Evolutionary conservation across 2,797 vertebrate genomes (phyloP).

Genomic region (Aythya fuligula): DNA sequence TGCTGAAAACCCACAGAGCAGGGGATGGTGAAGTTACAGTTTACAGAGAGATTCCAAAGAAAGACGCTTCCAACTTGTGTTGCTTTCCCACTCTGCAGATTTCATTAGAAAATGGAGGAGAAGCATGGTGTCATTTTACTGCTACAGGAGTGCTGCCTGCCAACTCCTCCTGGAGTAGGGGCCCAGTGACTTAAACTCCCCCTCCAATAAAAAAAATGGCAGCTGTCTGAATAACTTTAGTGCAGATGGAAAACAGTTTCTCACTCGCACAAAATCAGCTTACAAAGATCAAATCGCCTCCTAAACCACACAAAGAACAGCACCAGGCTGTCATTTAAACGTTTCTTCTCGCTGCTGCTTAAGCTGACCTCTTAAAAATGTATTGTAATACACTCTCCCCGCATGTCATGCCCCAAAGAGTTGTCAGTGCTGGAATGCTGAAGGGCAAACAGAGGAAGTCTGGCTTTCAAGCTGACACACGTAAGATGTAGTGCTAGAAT

Average conservation of each 20-base stretch:
- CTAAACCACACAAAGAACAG: conserved; percentile 25
- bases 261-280: background rate
- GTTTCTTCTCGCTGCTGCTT: background rate
- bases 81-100: conserved; percentile 76
- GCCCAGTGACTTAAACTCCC: conserved; percentile 47
- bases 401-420: conserved; percentile 15
- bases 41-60: conserved; percentile 69
- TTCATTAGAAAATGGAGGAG: conserved; percentile 80
- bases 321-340: background rate
- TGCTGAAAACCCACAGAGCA: conserved; percentile 56
- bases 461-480: conserved; percentile 52
- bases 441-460: conserved; percentile 47
- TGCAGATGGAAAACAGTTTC: conserved; percentile 30
- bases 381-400: background rate
- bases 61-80: conserved; percentile 76
- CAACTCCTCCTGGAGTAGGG: conserved; percentile 74
- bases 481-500: conserved; percentile 54
- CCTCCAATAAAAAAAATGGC: conserved; percentile 58
- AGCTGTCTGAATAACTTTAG: conserved; percentile 63
- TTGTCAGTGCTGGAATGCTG: conserved; percentile 55
- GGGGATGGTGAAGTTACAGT: conserved; percentile 34
- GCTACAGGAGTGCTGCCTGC: conserved; percentile 66
- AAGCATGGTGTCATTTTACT: conserved; percentile 80
- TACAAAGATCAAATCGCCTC: background rate
- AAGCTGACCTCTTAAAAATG: background rate